Percentiles rank a stretch among this genome's conserved stretches.
These are phyloP conservation scores for Microctonus hyperodae DNA, from an alignment of 2,888 invertebrate genomes.

Conservation along the genomic window DNA sequence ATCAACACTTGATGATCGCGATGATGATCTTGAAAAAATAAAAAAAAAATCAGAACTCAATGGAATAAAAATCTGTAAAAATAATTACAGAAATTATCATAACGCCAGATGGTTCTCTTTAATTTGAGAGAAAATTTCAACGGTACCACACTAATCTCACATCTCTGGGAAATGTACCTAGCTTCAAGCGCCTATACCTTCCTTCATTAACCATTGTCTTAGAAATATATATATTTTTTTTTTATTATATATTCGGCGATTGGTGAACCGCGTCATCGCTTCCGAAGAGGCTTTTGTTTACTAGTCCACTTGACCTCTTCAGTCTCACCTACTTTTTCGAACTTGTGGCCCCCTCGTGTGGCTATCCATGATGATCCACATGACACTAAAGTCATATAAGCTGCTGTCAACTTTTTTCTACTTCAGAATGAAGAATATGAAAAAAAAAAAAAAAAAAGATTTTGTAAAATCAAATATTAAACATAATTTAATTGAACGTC, in stretches of 20 bases:
- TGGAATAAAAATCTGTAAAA: not conserved
- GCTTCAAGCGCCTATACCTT: not conserved
- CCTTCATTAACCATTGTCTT: conserved; percentile 33
- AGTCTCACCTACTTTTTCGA: conserved; percentile 19
- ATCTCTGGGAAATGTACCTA: not conserved
- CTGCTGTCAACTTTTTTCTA: not conserved
- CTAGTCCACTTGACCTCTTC: conserved; percentile 43
- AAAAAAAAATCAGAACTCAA: not conserved
- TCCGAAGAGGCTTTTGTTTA: conserved; percentile 45
- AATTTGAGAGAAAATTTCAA: not conserved
- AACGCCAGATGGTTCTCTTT: not conserved
- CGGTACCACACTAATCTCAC: not conserved
- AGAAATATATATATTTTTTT: conserved; percentile 24
- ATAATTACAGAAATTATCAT: not conserved
- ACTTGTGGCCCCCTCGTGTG: not conserved
- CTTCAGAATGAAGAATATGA: not conserved
- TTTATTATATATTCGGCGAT: conserved; percentile 19
- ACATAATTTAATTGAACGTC: no score
- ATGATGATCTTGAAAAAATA: not conserved
- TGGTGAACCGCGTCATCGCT: conserved; percentile 42
- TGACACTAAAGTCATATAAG: not conserved
- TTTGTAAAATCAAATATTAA: no score
- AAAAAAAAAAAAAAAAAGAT: no score
- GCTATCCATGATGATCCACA: conserved; percentile 22
- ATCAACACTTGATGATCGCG: not conserved